These are phyloP conservation scores for Nyctibius grandis DNA, from an alignment of 2,797 vertebrate species.

Conservation along the genomic window DNA sequence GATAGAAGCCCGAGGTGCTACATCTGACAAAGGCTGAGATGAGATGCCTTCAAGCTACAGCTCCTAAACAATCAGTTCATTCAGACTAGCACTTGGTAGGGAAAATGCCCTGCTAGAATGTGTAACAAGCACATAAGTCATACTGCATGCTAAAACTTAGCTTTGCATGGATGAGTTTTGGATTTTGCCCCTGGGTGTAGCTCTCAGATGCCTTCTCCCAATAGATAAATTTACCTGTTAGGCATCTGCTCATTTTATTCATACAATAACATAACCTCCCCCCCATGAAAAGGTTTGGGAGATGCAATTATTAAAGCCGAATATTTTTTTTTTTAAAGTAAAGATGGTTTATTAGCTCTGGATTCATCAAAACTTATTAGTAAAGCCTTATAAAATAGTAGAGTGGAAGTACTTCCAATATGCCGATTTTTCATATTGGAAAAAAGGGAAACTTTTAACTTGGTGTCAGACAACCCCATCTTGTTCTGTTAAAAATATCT, in stretches of 20 bases:
- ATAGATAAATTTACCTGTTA: background rate
- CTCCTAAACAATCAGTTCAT: background rate
- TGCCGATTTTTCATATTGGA: background rate
- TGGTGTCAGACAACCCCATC: accelerated
- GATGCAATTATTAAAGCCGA: background rate
- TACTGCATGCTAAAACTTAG: background rate
- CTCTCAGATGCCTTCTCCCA: background rate
- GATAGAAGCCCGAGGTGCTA: background rate
- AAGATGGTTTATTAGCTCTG: background rate
- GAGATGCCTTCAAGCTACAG: background rate
- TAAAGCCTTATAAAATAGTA: background rate
- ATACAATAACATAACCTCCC: background rate
- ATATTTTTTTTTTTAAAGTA: background rate
- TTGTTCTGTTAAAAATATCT: background rate
- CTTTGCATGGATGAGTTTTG: background rate
- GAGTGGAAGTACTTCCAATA: background rate
- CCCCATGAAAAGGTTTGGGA: background rate
- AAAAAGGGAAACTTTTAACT: background rate
- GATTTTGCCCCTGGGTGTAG: background rate
- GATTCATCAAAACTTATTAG: background rate
- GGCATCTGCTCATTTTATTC: background rate
- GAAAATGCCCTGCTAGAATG: background rate
- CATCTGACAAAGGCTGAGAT: background rate
- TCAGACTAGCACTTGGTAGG: background rate
- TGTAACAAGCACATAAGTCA: background rate